Percentiles rank a stretch among this genome's conserved stretches.
These are phyloP conservation scores for Heterodera filipjevi DNA, from an alignment of 2,888 invertebrate genomes.

Conservation along the genomic window DNA sequence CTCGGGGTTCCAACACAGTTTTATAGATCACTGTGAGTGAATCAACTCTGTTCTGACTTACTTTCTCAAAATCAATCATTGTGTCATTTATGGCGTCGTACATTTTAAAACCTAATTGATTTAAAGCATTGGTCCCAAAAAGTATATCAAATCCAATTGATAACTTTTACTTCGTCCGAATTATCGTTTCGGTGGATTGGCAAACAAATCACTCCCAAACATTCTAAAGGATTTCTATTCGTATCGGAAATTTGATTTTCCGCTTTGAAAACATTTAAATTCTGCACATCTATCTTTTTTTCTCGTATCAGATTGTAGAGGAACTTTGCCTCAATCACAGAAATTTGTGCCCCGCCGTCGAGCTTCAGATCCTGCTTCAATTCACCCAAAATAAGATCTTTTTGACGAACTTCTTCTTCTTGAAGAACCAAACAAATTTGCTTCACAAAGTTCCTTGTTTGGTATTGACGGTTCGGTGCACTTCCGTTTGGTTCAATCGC, in stretches of 20 bases:
- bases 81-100: slow-evolving; percentile 1
- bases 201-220: background rate
- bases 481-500: too few relatives aligned
- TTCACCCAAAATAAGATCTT: background rate
- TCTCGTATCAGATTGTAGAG: background rate
- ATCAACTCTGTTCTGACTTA: background rate
- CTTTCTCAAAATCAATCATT: slow-evolving; percentile 19
- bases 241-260: background rate
- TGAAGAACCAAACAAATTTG: background rate
- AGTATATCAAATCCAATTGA: slow-evolving; percentile 9
- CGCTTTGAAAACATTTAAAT: background rate
- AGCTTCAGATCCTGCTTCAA: background rate
- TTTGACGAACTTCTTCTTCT: background rate
- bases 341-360: slow-evolving; percentile 18
- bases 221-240: background rate
- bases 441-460: background rate
- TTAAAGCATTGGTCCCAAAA: slow-evolving; percentile 19
- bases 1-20: background rate
- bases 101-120: slow-evolving; percentile 7
- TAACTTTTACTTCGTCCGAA: background rate
- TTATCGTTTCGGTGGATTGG: background rate
- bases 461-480: background rate
- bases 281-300: background rate
- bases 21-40: background rate
- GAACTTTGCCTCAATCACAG: slow-evolving; percentile 16